Conservation (phyloP, 2,888 invertebrate genomes). For the Lymantria dispar region DNA sequence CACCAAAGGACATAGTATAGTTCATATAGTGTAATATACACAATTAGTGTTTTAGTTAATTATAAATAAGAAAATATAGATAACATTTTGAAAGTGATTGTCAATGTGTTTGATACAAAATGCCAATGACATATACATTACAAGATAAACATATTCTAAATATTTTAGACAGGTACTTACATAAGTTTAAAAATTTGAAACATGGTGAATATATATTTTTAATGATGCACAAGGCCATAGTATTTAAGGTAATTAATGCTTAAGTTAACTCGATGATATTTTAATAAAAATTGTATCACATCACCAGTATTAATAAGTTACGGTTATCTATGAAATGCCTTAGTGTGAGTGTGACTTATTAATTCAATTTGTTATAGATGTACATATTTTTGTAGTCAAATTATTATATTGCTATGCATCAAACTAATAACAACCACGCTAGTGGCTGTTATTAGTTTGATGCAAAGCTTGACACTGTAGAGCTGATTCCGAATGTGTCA, state of each 20-base stretch:
- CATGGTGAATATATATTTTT: slow-evolving; percentile 7
- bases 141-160: too few relatives aligned
- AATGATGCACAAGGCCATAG: slow-evolving; percentile 12
- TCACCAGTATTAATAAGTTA: slow-evolving; percentile 17
- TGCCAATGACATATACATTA: too few relatives aligned
- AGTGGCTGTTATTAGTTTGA: too few relatives aligned
- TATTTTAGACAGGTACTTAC: too few relatives aligned
- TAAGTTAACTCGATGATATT: too few relatives aligned
- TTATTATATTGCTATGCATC: not conserved
- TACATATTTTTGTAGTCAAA: slow-evolving; percentile 21
- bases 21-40: slow-evolving; percentile 32
- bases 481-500: too few relatives aligned
- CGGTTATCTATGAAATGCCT: not conserved
- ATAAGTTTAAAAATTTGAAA: not conserved
- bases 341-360: not conserved
- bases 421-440: too few relatives aligned
- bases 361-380: slow-evolving; percentile 29
- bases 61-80: too few relatives aligned
- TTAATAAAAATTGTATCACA: slow-evolving; percentile 7
- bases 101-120: too few relatives aligned
- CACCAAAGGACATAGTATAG: slow-evolving; percentile 38
- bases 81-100: too few relatives aligned
- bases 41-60: not conserved
- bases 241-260: not conserved
- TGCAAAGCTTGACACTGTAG: too few relatives aligned